A percentile compares a stretch with the other conserved stretches of the same genome.
These are phyloP conservation scores for Bagarius yarrelli DNA, from an alignment of 2,113 vertebrate species.

Conservation along the genomic window DNA sequence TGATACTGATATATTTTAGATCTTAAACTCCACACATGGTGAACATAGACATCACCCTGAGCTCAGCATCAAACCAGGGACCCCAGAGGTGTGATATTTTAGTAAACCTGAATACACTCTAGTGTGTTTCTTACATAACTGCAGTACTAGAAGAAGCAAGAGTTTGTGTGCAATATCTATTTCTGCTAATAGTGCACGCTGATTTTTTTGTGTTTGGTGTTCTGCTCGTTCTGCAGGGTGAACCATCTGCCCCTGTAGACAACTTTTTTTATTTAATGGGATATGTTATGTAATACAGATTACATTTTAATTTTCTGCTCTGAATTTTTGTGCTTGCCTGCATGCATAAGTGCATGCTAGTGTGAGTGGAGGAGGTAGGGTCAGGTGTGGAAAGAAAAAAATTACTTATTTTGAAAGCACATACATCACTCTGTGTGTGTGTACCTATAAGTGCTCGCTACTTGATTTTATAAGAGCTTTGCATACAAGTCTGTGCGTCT, in stretches of 20 bases:
- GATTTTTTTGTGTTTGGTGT: slow-evolving; percentile 2
- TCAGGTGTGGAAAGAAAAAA: background rate
- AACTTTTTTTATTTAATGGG: slow-evolving; percentile 42
- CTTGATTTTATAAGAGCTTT: slow-evolving; percentile 4
- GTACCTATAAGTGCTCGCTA: background rate
- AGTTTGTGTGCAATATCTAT: background rate
- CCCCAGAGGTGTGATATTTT: background rate
- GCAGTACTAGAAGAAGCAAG: background rate
- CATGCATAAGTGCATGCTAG: slow-evolving; percentile 11
- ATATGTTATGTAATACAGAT: slow-evolving; percentile 51
- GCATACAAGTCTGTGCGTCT: background rate
- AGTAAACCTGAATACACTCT: slow-evolving; percentile 14
- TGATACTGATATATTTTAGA: too few species aligned
- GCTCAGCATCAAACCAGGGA: background rate
- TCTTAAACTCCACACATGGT: background rate
- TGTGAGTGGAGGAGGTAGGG: background rate
- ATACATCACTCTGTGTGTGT: background rate
- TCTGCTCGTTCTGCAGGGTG: slow-evolving; percentile 39
- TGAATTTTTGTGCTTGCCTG: background rate
- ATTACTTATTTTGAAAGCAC: slow-evolving; percentile 8
- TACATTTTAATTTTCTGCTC: slow-evolving; percentile 37
- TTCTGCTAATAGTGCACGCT: background rate
- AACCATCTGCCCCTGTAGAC: slow-evolving; percentile 43
- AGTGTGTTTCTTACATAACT: slow-evolving; percentile 5
- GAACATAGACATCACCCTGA: background rate